phyloP scores from a whole-genome alignment of 2,888 invertebrate genomes.

The Asteroscopus sphinx region DNA sequence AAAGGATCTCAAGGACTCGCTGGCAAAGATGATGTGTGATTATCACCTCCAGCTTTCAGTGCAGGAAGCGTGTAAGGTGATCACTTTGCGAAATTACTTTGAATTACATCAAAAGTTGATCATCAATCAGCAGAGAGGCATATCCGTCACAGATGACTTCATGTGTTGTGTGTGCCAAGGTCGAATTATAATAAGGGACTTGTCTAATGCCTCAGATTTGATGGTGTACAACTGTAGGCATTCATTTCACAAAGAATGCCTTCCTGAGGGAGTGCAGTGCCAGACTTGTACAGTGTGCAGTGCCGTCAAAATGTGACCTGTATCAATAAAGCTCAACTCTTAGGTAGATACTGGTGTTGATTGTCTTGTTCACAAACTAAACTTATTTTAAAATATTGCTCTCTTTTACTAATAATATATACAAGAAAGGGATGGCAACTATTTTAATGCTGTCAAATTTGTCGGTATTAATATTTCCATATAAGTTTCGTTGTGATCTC shows the following conservation, averaged over 20 bases:
- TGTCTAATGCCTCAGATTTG: constrained; percentile 92
- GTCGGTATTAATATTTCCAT: too few relatives aligned
- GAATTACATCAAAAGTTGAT: constrained; percentile 95
- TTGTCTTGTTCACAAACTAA: too few relatives aligned
- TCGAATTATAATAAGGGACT: constrained; percentile 93
- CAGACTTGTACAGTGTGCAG: constrained; percentile 80
- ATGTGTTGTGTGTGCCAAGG: constrained; percentile 95
- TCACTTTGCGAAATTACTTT: constrained; percentile 97
- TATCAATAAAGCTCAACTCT: constrained; percentile 68
- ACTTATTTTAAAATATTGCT: too few relatives aligned
- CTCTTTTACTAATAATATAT: too few relatives aligned
- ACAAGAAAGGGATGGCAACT: too few relatives aligned
- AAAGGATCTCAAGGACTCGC: constrained; percentile 96
- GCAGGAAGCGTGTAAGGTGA: constrained; percentile 96
- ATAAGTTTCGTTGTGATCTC: too few relatives aligned
- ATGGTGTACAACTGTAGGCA: constrained; percentile 97
- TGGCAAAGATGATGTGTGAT: constrained; percentile 98
- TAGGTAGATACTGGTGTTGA: constrained; percentile 67
- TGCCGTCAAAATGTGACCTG: constrained; percentile 82
- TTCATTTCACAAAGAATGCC: constrained; percentile 96
- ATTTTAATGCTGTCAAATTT: too few relatives aligned
- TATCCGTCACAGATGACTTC: constrained; percentile 93
- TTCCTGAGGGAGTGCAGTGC: constrained; percentile 87
- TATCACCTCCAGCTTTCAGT: constrained; percentile 98
- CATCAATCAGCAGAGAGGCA: constrained; percentile 93